Evolutionary conservation across 2,113 vertebrate genomes (phyloP).

Genomic region (Python bivittatus): DNA sequence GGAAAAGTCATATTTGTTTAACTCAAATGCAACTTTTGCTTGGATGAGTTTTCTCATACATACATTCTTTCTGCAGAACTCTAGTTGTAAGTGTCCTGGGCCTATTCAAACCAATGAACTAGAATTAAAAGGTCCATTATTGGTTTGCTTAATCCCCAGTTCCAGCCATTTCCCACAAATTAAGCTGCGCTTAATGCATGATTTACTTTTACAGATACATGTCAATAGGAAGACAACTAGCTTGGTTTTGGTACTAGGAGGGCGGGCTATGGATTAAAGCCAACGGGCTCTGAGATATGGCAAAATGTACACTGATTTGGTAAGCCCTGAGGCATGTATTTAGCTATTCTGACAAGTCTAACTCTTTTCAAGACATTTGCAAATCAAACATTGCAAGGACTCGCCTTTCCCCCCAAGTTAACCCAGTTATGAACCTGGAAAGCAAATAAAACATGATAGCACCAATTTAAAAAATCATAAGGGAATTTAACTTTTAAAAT

Average conservation of each 20-base stretch:
- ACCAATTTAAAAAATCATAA: neutral
- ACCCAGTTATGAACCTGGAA: neutral
- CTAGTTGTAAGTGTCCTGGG: neutral
- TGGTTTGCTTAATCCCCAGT: constrained; percentile 10
- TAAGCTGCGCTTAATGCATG: neutral
- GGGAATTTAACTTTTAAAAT: neutral
- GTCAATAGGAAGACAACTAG: neutral
- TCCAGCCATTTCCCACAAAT: constrained; percentile 25
- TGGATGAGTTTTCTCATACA: neutral
- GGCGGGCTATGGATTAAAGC: neutral
- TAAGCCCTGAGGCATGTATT: neutral
- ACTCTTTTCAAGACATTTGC: neutral
- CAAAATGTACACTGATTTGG: neutral
- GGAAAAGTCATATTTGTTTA: neutral
- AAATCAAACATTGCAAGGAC: too few relatives aligned
- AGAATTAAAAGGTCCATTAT: constrained; percentile 31
- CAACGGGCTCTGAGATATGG: neutral
- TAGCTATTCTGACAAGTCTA: neutral
- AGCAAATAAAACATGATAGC: neutral
- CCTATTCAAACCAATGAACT: constrained; percentile 17
- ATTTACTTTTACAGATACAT: constrained; percentile 17
- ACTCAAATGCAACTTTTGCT: neutral
- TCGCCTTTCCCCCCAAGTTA: neutral
- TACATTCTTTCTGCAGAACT: neutral
- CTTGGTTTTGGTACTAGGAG: neutral